Evolutionary conservation across 2,888 invertebrate species (phyloP).

Genomic region (Entomobrya multifasciata): DNA sequence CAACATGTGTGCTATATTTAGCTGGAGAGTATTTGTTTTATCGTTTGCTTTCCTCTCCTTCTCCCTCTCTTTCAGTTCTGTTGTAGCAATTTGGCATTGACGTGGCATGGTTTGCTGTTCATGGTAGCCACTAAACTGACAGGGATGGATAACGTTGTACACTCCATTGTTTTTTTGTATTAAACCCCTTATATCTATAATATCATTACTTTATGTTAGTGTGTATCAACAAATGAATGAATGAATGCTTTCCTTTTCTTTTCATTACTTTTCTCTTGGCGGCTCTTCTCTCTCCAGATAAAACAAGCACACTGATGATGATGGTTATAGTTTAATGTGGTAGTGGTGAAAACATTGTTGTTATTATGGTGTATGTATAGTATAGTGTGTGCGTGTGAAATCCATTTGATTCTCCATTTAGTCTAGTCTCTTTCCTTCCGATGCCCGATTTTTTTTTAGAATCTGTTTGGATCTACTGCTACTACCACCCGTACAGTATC

Average conservation of each 20-base stretch:
- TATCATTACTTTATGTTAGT: too few relatives aligned
- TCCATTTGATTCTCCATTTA: too few relatives aligned
- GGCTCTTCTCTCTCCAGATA: slow-evolving; percentile 14
- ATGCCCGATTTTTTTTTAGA: not conserved
- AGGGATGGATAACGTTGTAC: slow-evolving; percentile 58
- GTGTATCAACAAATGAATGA: slow-evolving; percentile 67
- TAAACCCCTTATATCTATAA: slow-evolving; percentile 28
- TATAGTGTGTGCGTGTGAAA: slow-evolving; percentile 61
- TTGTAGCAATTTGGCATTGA: slow-evolving; percentile 23
- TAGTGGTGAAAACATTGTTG: not conserved
- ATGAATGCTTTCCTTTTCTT: slow-evolving; percentile 53
- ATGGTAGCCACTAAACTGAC: slow-evolving; percentile 16
- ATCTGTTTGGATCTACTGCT: not conserved
- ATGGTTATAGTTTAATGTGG: not conserved
- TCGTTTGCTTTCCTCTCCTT: slow-evolving; percentile 16
- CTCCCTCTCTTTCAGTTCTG: not conserved
- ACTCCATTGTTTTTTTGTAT: too few relatives aligned
- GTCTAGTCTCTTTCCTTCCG: slow-evolving; percentile 27
- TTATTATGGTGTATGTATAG: too few relatives aligned
- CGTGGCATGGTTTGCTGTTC: not conserved
- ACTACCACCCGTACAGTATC: slow-evolving; percentile 17
- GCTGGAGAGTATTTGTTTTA: too few relatives aligned
- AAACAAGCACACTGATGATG: too few relatives aligned
- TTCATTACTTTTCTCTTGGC: slow-evolving; percentile 61
- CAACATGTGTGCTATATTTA: slow-evolving; percentile 26